Conservation (phyloP, 2,113 vertebrate species). For the Ursus arctos region DNA sequence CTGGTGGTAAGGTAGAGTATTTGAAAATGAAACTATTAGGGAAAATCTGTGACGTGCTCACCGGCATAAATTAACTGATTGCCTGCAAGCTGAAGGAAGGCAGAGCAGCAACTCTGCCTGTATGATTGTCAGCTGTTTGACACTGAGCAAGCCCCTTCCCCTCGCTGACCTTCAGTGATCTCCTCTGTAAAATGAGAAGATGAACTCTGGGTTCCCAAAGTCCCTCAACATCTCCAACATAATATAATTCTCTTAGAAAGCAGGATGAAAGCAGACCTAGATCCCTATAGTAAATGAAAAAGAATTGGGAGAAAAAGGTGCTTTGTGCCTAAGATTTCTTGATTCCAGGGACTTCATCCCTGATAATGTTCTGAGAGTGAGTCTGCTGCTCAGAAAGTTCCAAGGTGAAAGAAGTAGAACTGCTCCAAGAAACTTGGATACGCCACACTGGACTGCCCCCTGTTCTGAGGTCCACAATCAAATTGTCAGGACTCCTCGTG, state of each 20-base stretch:
- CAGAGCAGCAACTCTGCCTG: not conserved
- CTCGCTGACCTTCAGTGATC: not conserved
- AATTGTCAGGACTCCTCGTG: not conserved
- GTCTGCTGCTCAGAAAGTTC: not conserved
- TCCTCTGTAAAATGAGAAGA: slow-evolving; percentile 20
- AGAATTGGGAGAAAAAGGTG: not conserved
- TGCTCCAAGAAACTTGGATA: not conserved
- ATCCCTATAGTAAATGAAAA: not conserved
- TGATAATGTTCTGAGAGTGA: not conserved
- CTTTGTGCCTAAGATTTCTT: not conserved
- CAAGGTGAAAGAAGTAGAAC: not conserved
- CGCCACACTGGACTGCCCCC: not conserved
- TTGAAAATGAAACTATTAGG: not conserved
- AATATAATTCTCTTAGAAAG: slow-evolving; percentile 18
- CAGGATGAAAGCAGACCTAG: not conserved
- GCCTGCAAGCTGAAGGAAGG: not conserved
- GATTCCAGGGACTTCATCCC: not conserved
- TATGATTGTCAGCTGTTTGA: not conserved
- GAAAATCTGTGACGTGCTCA: not conserved
- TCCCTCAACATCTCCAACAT: not conserved
- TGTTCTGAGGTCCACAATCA: not conserved
- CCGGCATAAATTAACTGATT: not conserved
- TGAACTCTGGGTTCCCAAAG: not conserved
- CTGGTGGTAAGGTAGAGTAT: not conserved
- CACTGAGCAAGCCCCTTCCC: not conserved